A percentile compares a stretch with the other conserved stretches of the same genome.
phyloP scores from a whole-genome alignment of 1,140 invertebrate genomes.

The Agrilus planipennis region DNA sequence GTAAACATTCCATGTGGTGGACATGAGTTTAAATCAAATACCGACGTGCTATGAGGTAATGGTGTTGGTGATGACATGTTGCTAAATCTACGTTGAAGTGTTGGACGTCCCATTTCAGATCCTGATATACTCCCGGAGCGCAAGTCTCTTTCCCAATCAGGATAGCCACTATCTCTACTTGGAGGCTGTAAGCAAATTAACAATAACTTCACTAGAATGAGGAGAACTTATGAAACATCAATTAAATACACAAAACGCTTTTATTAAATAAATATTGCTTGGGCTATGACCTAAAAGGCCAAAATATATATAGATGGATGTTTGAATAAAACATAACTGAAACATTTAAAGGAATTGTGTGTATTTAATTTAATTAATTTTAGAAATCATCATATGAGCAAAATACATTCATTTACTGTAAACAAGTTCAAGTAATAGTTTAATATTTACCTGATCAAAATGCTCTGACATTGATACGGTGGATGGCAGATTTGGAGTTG shows the following conservation, averaged over 20 bases:
- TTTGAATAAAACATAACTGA: too few relatives aligned
- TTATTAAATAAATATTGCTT: too few relatives aligned
- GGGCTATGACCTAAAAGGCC: too few relatives aligned
- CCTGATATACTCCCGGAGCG: conserved; percentile 40
- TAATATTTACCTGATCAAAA: conserved; percentile 20
- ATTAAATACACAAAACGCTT: too few relatives aligned
- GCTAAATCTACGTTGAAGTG: conserved; percentile 24
- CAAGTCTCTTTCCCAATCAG: conserved; percentile 33
- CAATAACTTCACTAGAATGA: neutral
- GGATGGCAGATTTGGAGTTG: conserved; percentile 27
- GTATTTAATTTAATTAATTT: too few relatives aligned
- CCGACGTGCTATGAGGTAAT: conserved; percentile 36
- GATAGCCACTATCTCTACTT: conserved; percentile 34
- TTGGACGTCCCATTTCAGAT: conserved; percentile 19
- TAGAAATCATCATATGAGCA: too few relatives aligned
- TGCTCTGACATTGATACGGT: conserved; percentile 21
- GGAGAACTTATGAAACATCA: too few relatives aligned
- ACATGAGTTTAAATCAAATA: conserved; percentile 40
- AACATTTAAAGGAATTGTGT: too few relatives aligned
- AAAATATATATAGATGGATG: too few relatives aligned
- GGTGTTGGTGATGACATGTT: conserved; percentile 22
- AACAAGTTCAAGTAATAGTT: too few relatives aligned
- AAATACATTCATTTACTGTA: too few relatives aligned
- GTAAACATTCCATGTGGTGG: conserved; percentile 30
- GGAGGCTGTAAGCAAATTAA: conserved; percentile 20